phyloP scores from a whole-genome alignment of 2,797 vertebrate species.

The Naso thynnoides region DNA sequence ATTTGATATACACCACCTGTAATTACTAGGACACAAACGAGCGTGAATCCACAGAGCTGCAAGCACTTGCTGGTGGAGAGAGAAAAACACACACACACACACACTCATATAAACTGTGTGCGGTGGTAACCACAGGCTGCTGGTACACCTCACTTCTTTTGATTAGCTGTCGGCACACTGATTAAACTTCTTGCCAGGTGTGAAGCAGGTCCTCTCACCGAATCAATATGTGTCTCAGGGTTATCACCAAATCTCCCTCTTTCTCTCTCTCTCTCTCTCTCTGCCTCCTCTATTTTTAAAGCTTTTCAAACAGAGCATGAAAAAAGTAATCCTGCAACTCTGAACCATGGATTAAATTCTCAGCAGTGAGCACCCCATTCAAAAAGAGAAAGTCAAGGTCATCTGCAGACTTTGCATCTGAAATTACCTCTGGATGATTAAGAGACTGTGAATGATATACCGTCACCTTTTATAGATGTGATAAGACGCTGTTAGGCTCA shows the following conservation, averaged over 20 bases:
- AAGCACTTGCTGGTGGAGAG: slow-evolving; percentile 19
- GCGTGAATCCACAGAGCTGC: background rate
- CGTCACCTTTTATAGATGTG: slow-evolving; percentile 34
- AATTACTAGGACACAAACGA: slow-evolving; percentile 50
- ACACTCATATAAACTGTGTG: background rate
- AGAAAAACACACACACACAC: slow-evolving; percentile 3
- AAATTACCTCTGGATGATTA: slow-evolving; percentile 64
- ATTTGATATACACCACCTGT: slow-evolving; percentile 44
- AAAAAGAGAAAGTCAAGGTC: slow-evolving; percentile 57
- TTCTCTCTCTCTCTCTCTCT: background rate
- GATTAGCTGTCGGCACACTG: slow-evolving; percentile 52
- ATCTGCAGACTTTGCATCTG: slow-evolving; percentile 40
- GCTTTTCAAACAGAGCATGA: slow-evolving; percentile 59
- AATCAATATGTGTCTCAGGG: slow-evolving; percentile 61
- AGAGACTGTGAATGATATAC: slow-evolving; percentile 36
- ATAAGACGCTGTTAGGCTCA: slow-evolving; percentile 40
- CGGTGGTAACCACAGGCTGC: slow-evolving; percentile 27
- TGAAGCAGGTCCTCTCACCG: slow-evolving; percentile 51
- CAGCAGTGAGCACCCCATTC: background rate
- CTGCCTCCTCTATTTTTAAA: slow-evolving; percentile 29
- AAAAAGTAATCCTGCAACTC: slow-evolving; percentile 64
- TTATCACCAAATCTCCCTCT: slow-evolving; percentile 62
- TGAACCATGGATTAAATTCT: slow-evolving; percentile 54
- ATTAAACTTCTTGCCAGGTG: slow-evolving; percentile 56
- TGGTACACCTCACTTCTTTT: slow-evolving; percentile 38